phyloP scores from a whole-genome alignment of 2,888 invertebrate genomes.

The Drosophila colorata region DNA sequence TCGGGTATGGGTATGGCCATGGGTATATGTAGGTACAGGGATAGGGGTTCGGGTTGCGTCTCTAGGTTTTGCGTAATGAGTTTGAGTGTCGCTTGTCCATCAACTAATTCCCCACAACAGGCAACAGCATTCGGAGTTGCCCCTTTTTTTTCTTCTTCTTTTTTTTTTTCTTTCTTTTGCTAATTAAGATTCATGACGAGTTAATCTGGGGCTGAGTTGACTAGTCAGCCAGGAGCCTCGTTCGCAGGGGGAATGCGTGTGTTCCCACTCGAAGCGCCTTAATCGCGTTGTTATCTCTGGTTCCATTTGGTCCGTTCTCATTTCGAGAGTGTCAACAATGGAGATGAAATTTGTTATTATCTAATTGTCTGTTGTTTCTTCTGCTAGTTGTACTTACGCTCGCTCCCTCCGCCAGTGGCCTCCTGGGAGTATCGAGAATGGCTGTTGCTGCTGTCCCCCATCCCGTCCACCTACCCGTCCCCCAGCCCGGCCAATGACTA shows the following conservation, averaged over 20 bases:
- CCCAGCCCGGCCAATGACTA: slow-evolving; percentile 36
- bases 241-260: neutral
- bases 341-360: slow-evolving; percentile 61
- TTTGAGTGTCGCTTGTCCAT: slow-evolving; percentile 54
- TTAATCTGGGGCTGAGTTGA: slow-evolving; percentile 50
- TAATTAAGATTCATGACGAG: slow-evolving; percentile 65
- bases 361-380: slow-evolving; percentile 54
- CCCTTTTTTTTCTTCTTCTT: slow-evolving; percentile 17
- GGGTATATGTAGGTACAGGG: neutral
- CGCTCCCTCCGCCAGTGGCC: slow-evolving; percentile 29
- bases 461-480: neutral
- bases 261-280: slow-evolving; percentile 19
- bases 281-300: slow-evolving; percentile 39
- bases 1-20: neutral
- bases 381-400: slow-evolving; percentile 2
- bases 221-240: slow-evolving; percentile 30
- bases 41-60: slow-evolving; percentile 5
- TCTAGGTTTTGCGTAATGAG: slow-evolving; percentile 47
- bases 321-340: slow-evolving; percentile 53
- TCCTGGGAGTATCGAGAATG: slow-evolving; percentile 38
- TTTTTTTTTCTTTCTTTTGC: slow-evolving; percentile 28
- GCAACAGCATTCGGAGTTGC: slow-evolving; percentile 13
- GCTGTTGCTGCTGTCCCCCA: neutral
- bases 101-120: slow-evolving; percentile 44
- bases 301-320: slow-evolving; percentile 28